Evolutionary conservation across 2,888 invertebrate species (phyloP).

Genomic region (Anticlea derivata): DNA sequence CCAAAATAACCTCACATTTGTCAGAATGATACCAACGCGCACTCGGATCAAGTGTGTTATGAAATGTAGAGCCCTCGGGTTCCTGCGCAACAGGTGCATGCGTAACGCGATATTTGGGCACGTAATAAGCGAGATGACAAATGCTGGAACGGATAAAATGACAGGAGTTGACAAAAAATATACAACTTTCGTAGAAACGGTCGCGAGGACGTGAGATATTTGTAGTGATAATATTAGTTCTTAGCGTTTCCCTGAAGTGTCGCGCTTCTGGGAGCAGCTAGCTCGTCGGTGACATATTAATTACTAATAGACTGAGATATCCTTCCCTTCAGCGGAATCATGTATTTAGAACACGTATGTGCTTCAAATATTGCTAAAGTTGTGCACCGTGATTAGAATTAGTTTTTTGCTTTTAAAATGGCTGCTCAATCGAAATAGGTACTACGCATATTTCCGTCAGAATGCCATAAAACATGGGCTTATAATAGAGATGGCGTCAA

Average conservation of each 20-base stretch:
- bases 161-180: conserved; percentile 57
- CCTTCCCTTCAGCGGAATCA: conserved; percentile 34
- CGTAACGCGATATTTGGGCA: conserved; percentile 57
- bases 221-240: conserved; percentile 76
- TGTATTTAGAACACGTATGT: conserved; percentile 47
- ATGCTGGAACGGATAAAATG: conserved; percentile 57
- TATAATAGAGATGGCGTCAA: conserved; percentile 44
- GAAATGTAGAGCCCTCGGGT: conserved; percentile 28
- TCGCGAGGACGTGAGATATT: conserved; percentile 70
- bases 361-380: conserved; percentile 36
- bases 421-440: conserved; percentile 35
- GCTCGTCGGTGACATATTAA: conserved; percentile 62
- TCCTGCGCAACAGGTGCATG: conserved; percentile 55
- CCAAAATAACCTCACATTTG: conserved; percentile 47
- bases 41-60: conserved; percentile 35
- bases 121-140: conserved; percentile 54
- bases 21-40: conserved; percentile 33
- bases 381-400: conserved; percentile 44
- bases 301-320: conserved; percentile 62
- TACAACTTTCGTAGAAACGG: conserved; percentile 61
- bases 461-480: conserved; percentile 45
- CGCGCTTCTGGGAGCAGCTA: conserved; percentile 48
- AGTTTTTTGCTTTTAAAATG: conserved; percentile 41
- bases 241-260: conserved; percentile 63
- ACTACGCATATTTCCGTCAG: conserved; percentile 43